Base-by-base conservation (phyloP, 2,113 vertebrate species). In the Seriola aureovittata region DNA sequence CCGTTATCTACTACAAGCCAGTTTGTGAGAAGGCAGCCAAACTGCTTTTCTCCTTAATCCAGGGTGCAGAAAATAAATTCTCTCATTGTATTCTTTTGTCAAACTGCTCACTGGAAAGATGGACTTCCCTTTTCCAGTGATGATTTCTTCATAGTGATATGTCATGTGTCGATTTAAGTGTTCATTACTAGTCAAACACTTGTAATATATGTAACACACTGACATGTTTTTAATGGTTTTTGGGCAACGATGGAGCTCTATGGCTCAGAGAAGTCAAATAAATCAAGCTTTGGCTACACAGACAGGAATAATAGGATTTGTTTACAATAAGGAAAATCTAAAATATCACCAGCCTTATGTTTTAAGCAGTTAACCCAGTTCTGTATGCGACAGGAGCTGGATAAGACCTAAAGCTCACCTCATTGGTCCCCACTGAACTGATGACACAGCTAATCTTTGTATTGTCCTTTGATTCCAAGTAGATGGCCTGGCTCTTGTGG, bases 381-480 rank as follows among this genome's bases (percentile, higher is more conserved):
- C 6, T 16, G 12, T 23, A 8, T 48, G 29, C 17, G 12, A 63
- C 34, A 64, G 5, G 46, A 74, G 25, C 60, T 36, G 36, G 0
- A 65, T 16, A 13, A 60, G 67, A 21, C 50, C 1, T 34, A 34
- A 64, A 40, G 42, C 86, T 72, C 93, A 99, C 98, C 97, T 99
- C 98, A 0, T 98, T 99, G 92, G 97, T 97, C 0, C 98, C 98
- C 21, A 99, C 97, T 10, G 98, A 98, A 81, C 98, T 98, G 95
- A 99, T 99, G 86, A 99, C 98, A 63, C 98, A 99, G 95, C 98
- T 99, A 90, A 99, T 97, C 93, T 99, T 99, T 23, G 97, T 97
- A 94, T 98, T 99, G 88, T 99, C 98, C 88, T 99, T 99, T 3
- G 98, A 99, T 90, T 99, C 98, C 93, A 99, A 87, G 81, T 99